These are phyloP conservation scores for Xylota sylvarum DNA, from an alignment of 2,888 invertebrate genomes.

Conservation along the genomic window DNA sequence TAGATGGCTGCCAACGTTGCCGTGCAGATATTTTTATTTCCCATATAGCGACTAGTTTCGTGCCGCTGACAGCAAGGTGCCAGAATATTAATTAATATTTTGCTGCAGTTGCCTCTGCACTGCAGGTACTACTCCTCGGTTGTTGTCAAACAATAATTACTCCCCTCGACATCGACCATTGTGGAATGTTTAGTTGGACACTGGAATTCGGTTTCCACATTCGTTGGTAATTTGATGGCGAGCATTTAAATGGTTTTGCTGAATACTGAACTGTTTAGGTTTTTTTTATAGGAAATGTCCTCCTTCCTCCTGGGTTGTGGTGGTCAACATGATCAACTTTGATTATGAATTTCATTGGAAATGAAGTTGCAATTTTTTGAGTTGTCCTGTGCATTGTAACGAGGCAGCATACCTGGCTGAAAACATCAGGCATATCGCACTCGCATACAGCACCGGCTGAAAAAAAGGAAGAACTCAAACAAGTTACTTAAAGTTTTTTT, in stretches of 20 bases:
- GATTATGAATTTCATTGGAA: constrained; percentile 57
- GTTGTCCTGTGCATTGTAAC: not conserved
- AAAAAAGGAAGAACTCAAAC: not conserved
- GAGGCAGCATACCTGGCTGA: not conserved
- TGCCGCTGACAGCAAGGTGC: constrained; percentile 81
- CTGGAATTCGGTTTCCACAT: constrained; percentile 72
- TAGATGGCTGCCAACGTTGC: constrained; percentile 76
- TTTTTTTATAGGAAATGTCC: constrained; percentile 32
- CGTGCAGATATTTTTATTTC: constrained; percentile 78
- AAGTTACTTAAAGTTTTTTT: no score
- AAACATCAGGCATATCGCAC: not conserved
- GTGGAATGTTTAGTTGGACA: constrained; percentile 62
- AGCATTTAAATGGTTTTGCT: constrained; percentile 68
- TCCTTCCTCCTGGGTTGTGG: not conserved
- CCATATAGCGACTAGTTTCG: constrained; percentile 78
- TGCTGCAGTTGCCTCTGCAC: constrained; percentile 57
- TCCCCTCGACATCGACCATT: constrained; percentile 48
- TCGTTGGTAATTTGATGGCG: constrained; percentile 71
- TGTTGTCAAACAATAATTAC: constrained; percentile 66
- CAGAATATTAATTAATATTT: constrained; percentile 85
- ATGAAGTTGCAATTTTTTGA: not conserved
- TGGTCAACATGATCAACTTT: constrained; percentile 29
- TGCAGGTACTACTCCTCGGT: constrained; percentile 17
- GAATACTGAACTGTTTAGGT: constrained; percentile 37
- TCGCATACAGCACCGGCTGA: not conserved